Percentiles rank a stretch among this genome's conserved stretches.
Conservation (phyloP, 1,140 invertebrate species). For the Diploscapter pachys region DNA sequence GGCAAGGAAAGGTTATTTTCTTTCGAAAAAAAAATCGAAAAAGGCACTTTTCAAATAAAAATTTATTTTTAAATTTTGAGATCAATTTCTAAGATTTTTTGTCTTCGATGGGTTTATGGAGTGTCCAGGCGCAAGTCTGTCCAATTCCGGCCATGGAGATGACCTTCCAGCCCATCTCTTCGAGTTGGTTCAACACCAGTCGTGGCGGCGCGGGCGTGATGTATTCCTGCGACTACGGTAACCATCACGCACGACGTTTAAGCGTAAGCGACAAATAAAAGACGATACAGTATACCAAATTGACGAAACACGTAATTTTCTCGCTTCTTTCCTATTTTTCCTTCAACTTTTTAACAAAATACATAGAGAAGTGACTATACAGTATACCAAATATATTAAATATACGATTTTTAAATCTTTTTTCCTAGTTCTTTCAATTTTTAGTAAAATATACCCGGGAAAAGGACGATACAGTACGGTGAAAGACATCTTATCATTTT, state of each 20-base stretch:
- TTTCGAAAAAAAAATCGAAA: no score
- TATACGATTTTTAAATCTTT: background rate
- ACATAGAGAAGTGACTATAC: no score
- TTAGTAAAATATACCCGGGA: background rate
- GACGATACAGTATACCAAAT: background rate
- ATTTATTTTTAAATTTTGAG: no score
- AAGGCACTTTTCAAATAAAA: no score
- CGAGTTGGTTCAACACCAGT: slow-evolving; percentile 23
- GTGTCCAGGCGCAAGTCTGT: slow-evolving; percentile 32
- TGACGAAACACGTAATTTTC: background rate
- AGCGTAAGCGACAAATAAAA: background rate
- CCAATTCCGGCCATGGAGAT: slow-evolving; percentile 30
- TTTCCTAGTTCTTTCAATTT: background rate
- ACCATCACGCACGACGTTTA: background rate
- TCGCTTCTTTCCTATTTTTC: background rate
- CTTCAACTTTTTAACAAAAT: background rate
- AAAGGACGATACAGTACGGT: no score
- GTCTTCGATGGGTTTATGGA: slow-evolving; percentile 4
- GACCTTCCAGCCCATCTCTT: slow-evolving; percentile 26
- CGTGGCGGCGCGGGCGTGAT: slow-evolving; percentile 13
- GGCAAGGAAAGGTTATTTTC: no score
- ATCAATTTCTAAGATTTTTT: no score
- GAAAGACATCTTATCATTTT: background rate
- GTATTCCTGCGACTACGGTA: slow-evolving; percentile 17
- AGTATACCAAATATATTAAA: background rate